Conservation (phyloP, 2,797 vertebrate genomes). For the Alca torda region DNA sequence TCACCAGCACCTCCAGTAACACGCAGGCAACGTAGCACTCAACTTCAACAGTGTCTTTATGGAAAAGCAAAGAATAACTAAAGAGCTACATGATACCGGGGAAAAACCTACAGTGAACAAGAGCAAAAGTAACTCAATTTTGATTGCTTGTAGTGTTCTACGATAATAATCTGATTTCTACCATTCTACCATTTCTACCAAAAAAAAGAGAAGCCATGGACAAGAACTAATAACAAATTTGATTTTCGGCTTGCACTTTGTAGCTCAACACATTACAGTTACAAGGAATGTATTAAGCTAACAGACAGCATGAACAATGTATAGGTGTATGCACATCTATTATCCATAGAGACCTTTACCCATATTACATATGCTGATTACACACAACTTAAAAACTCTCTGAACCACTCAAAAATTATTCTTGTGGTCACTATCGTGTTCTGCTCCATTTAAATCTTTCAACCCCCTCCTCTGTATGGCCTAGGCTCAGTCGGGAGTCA, state of each 20-base stretch:
- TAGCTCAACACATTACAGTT: neutral
- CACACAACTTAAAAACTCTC: neutral
- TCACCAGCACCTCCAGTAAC: neutral
- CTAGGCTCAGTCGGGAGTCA: accelerated
- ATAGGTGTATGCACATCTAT: neutral
- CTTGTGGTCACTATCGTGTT: accelerated
- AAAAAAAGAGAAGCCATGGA: neutral
- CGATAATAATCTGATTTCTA: neutral
- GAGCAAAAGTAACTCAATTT: neutral
- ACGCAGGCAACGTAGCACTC: neutral
- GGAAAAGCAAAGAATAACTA: neutral
- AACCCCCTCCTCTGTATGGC: neutral
- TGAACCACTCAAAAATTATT: neutral
- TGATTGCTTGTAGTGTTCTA: neutral
- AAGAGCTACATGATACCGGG: neutral
- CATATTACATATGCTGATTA: neutral
- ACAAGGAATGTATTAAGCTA: neutral
- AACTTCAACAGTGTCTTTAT: neutral
- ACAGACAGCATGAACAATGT: neutral
- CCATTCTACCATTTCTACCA: too few species aligned
- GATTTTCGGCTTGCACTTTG: neutral
- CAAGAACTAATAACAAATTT: neutral
- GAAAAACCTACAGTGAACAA: neutral
- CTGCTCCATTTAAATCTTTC: neutral
- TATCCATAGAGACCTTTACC: neutral